These are phyloP conservation scores for Lophochroa leadbeateri DNA, from an alignment of 2,113 vertebrate genomes.

Conservation along the genomic window DNA sequence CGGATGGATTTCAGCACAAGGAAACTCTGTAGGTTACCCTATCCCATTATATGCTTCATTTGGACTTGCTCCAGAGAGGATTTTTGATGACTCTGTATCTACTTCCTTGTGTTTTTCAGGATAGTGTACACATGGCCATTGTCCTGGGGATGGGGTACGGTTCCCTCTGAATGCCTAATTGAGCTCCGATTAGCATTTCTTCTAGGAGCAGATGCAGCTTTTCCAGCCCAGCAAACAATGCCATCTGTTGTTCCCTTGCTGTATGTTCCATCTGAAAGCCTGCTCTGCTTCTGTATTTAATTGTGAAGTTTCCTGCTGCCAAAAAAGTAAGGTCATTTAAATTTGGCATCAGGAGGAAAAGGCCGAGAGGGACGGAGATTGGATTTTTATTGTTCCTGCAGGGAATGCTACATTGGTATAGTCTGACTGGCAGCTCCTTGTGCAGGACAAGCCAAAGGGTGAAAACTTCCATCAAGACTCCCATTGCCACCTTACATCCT, in stretches of 20 bases:
- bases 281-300: constrained; percentile 61
- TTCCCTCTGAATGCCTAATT: constrained; percentile 55
- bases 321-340: constrained; percentile 42
- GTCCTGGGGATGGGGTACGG: not conserved
- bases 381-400: constrained; percentile 28
- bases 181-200: constrained; percentile 66
- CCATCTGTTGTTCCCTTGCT: constrained; percentile 57
- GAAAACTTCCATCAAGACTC: not conserved
- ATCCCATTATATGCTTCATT: not conserved
- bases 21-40: not conserved
- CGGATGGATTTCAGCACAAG: not conserved
- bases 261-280: constrained; percentile 51
- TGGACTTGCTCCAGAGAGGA: not conserved
- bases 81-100: constrained; percentile 27
- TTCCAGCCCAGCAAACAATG: constrained; percentile 54
- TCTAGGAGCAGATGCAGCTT: constrained; percentile 60
- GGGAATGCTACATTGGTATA: not conserved
- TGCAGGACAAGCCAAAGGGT: not conserved
- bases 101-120: constrained; percentile 5
- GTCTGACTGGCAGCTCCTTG: not conserved
- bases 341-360: constrained; percentile 1
- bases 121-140: not conserved
- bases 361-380: not conserved
- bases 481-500: not conserved
- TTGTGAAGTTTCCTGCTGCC: constrained; percentile 16